Evolutionary conservation across 35 echinoderm and acorn worm species (phyloP).

Genomic region (Lytechinus pictus): DNA sequence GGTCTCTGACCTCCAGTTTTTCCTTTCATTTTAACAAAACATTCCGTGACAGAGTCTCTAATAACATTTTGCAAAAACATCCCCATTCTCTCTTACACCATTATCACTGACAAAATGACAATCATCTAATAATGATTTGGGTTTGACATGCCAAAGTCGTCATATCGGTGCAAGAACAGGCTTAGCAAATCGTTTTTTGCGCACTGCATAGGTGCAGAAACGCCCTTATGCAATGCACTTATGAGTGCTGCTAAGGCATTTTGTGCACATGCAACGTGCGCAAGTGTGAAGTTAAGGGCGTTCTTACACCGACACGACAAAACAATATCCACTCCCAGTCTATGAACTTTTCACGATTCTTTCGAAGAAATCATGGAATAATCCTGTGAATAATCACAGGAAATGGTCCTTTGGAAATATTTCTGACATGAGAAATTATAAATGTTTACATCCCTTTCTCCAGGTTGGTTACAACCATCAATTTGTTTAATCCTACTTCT

Average conservation of each 20-base stretch:
- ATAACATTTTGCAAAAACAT: background rate
- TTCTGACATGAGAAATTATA: background rate
- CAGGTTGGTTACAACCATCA: background rate
- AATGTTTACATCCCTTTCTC: constrained; percentile 12
- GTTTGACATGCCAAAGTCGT: background rate
- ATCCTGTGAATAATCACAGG: background rate
- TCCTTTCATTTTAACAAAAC: background rate
- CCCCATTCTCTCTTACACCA: background rate
- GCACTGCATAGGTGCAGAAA: no score
- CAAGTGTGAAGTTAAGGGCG: no score
- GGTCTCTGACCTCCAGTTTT: background rate
- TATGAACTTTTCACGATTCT: background rate
- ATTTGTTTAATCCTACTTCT: background rate
- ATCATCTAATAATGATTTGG: background rate
- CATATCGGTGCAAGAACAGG: no score
- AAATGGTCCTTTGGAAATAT: background rate
- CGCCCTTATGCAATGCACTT: no score
- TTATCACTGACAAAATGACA: background rate
- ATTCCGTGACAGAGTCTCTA: no score
- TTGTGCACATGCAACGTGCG: no score
- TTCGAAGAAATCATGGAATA: background rate
- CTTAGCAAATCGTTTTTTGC: no score
- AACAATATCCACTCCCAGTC: background rate
- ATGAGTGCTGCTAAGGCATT: no score
- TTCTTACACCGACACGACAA: no score